Percentiles rank a stretch among this genome's conserved stretches.
Evolutionary conservation across 2,113 vertebrate species (phyloP).

Genomic region (Notothenia rossii): DNA sequence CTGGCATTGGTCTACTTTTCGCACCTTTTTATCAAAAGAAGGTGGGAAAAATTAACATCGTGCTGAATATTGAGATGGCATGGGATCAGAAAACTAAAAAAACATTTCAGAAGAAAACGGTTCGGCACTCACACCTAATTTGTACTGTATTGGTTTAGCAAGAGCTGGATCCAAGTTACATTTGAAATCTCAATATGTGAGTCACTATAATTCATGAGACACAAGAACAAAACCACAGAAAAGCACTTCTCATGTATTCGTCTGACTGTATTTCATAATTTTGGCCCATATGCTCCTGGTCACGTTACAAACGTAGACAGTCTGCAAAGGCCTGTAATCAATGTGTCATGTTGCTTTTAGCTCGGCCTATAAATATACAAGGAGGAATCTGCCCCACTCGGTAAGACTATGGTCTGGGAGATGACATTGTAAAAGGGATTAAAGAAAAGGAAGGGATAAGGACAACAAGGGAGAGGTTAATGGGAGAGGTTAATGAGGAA

Average conservation of each 20-base stretch:
- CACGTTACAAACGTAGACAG: constrained; percentile 61
- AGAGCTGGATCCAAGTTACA: constrained; percentile 13
- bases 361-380: constrained; percentile 50
- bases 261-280: constrained; percentile 47
- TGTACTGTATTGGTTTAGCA: background rate
- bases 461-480: constrained; percentile 25
- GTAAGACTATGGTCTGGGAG: constrained; percentile 20
- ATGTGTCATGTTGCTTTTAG: constrained; percentile 47
- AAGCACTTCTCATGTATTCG: constrained; percentile 7
- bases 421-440: constrained; percentile 34
- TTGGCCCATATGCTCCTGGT: constrained; percentile 46
- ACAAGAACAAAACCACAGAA: constrained; percentile 45
- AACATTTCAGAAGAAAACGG: background rate
- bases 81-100: background rate
- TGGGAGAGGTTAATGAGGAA: constrained; percentile 36
- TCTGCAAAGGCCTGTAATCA: constrained; percentile 67
- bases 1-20: background rate
- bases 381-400: constrained; percentile 30
- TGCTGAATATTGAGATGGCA: background rate
- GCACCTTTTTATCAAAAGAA: background rate
- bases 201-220: constrained; percentile 13
- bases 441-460: constrained; percentile 28
- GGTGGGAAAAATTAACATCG: constrained; percentile 7
- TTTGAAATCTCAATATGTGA: constrained; percentile 9
- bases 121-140: constrained; percentile 10